phyloP scores from a whole-genome alignment of 2,797 vertebrate species.

The Valencia hispanica region DNA sequence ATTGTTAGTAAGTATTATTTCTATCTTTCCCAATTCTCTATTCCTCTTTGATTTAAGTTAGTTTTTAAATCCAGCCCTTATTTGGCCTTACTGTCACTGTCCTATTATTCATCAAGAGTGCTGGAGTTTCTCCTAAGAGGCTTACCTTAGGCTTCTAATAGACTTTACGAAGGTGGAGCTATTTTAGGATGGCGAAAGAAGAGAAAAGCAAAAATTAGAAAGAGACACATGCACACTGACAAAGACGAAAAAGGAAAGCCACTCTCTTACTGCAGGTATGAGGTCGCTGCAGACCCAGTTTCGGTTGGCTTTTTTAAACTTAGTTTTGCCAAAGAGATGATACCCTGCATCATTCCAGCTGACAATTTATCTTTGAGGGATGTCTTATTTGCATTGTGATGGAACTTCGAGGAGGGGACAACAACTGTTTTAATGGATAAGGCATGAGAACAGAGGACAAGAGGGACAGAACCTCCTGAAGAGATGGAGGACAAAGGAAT shows the following conservation, averaged over 20 bases:
- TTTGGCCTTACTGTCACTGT: slow-evolving; percentile 40
- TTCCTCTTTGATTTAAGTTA: slow-evolving; percentile 25
- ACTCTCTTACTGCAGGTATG: background rate
- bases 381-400: slow-evolving; percentile 50
- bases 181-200: slow-evolving; percentile 63
- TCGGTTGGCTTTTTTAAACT: slow-evolving; percentile 17
- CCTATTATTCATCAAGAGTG: slow-evolving; percentile 58
- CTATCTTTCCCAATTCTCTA: slow-evolving; percentile 36
- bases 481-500: slow-evolving; percentile 26
- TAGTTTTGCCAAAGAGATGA: slow-evolving; percentile 15
- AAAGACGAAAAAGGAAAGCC: background rate
- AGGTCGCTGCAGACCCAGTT: background rate
- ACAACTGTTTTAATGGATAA: slow-evolving; percentile 41
- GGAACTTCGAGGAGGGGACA: slow-evolving; percentile 37
- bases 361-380: slow-evolving; percentile 44
- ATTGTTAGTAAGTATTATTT: slow-evolving; percentile 13
- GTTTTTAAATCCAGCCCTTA: slow-evolving; percentile 42
- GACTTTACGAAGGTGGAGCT: slow-evolving; percentile 73
- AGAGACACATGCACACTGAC: slow-evolving; percentile 5
- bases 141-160: slow-evolving; percentile 77
- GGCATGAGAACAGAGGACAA: slow-evolving; percentile 32
- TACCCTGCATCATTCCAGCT: slow-evolving; percentile 15
- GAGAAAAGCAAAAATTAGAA: slow-evolving; percentile 40
- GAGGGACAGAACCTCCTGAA: slow-evolving; percentile 33
- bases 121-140: slow-evolving; percentile 72